phyloP scores from a whole-genome alignment of 1,140 invertebrate species.

The Muscidifurax raptorellus region DNA sequence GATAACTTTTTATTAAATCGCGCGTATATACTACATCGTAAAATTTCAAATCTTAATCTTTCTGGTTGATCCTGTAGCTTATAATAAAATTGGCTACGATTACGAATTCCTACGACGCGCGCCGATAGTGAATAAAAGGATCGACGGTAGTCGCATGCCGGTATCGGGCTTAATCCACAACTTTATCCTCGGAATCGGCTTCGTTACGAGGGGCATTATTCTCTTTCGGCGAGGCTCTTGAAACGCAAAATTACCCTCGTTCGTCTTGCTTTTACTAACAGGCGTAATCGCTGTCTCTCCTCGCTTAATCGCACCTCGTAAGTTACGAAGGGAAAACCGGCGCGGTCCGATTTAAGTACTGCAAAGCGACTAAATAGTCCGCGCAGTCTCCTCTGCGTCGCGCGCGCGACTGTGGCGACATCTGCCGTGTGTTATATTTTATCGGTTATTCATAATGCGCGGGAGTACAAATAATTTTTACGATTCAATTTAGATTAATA shows the following conservation, averaged over 20 bases:
- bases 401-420: too few relatives aligned
- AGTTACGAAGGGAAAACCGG: slow-evolving; percentile 42
- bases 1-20: too few relatives aligned
- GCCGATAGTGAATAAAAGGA: neutral
- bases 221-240: slow-evolving; percentile 13
- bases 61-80: too few relatives aligned
- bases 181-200: slow-evolving; percentile 39
- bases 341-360: slow-evolving; percentile 6
- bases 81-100: neutral
- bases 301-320: slow-evolving; percentile 35
- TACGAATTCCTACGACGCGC: neutral
- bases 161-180: slow-evolving; percentile 22
- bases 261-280: slow-evolving; percentile 59
- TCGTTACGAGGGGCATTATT: slow-evolving; percentile 22
- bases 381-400: too few relatives aligned
- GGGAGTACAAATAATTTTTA: neutral
- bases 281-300: slow-evolving; percentile 34
- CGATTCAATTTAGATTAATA: too few relatives aligned
- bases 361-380: slow-evolving; percentile 12
- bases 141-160: neutral
- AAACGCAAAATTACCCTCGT: slow-evolving; percentile 29
- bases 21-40: too few relatives aligned
- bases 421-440: too few relatives aligned
- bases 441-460: too few relatives aligned
- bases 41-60: too few relatives aligned